These are phyloP conservation scores for Phthorimaea operculella DNA, from an alignment of 1,140 invertebrate genomes.

Conservation along the genomic window DNA sequence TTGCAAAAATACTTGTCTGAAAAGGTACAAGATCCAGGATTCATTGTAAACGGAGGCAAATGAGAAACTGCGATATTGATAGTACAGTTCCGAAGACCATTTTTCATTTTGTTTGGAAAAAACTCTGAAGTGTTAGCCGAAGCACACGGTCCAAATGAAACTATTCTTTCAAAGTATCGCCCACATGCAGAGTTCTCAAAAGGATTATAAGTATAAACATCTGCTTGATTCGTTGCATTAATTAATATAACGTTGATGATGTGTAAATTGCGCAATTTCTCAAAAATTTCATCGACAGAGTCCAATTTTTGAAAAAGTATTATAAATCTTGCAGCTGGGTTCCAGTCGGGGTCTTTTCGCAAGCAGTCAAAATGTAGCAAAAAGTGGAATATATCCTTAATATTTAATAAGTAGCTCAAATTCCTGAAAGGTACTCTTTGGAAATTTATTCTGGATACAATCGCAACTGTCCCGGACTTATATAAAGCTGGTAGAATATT, in stretches of 20 bases:
- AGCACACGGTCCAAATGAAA: slow-evolving; percentile 16
- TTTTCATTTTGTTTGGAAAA: slow-evolving; percentile 25
- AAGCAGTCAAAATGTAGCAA: slow-evolving; percentile 2
- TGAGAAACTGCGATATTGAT: slow-evolving; percentile 24
- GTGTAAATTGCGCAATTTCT: slow-evolving; percentile 22
- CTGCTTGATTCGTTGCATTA: slow-evolving; percentile 15
- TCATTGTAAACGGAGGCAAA: slow-evolving; percentile 34
- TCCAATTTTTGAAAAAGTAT: not conserved
- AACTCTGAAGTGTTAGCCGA: slow-evolving; percentile 12
- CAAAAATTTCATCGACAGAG: not conserved
- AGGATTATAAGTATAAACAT: slow-evolving; percentile 36
- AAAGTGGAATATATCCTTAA: not conserved
- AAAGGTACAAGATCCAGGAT: slow-evolving; percentile 8
- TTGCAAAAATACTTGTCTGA: slow-evolving; percentile 1
- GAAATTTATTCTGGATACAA: no score
- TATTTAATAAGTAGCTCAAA: slow-evolving; percentile 10
- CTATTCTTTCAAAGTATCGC: slow-evolving; percentile 16
- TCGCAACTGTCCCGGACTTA: no score
- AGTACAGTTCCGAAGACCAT: slow-evolving; percentile 25
- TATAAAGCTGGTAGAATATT: no score
- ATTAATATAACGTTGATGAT: slow-evolving; percentile 28
- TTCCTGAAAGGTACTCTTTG: no score
- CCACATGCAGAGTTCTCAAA: slow-evolving; percentile 37
- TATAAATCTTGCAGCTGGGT: slow-evolving; percentile 7
- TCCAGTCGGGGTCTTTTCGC: slow-evolving; percentile 7